phyloP scores from a whole-genome alignment of 2,797 vertebrate species.

The Bufotes viridis region DNA sequence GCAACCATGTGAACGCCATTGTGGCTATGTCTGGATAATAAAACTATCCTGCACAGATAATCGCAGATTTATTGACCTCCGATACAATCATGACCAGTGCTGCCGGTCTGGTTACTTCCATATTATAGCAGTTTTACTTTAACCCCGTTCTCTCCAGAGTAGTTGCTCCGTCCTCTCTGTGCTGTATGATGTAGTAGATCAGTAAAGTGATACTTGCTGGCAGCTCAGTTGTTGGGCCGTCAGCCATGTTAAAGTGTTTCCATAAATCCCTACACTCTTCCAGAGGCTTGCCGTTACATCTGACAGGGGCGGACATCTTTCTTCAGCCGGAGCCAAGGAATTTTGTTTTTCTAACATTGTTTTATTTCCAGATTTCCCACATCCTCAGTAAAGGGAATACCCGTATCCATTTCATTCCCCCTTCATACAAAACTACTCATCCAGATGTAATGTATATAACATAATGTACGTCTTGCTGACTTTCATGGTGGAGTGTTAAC shows the following conservation, averaged over 20 bases:
- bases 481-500: too few species aligned
- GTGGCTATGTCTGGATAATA: too few species aligned
- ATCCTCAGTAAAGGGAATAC: neutral
- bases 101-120: neutral
- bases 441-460: neutral
- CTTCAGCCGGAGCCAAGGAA: conserved; percentile 9
- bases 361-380: neutral
- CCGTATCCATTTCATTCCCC: neutral
- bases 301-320: neutral
- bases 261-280: neutral
- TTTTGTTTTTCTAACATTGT: conserved; percentile 1
- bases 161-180: neutral
- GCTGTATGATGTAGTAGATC: neutral
- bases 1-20: too few species aligned
- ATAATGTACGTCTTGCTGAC: neutral
- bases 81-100: neutral
- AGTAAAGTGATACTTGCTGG: neutral
- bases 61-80: neutral
- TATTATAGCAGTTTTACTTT: neutral
- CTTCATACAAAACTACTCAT: neutral
- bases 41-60: too few species aligned
- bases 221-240: neutral
- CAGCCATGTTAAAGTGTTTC: conserved; percentile 11
- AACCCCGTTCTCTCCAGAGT: neutral
- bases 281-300: neutral